Conservation (phyloP, 2,797 vertebrate species). For the Psittacula echo region DNA sequence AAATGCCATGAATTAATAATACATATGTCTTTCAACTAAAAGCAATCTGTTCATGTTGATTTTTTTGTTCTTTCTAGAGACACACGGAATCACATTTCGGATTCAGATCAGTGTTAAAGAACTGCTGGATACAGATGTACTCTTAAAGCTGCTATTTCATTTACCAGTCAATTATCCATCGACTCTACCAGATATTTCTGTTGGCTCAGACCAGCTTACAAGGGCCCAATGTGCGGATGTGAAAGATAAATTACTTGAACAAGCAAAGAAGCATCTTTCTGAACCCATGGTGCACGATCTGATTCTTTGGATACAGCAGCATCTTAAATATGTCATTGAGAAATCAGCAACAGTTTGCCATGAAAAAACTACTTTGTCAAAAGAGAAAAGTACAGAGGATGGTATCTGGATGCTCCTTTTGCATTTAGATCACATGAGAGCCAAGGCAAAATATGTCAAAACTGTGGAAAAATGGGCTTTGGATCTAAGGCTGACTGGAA, state of each 20-base stretch:
- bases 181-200: constrained; percentile 81
- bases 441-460: constrained; percentile 80
- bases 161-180: constrained; percentile 84
- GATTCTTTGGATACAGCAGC: constrained; percentile 83
- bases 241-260: constrained; percentile 77
- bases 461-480: constrained; percentile 84
- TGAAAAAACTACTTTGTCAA: constrained; percentile 43
- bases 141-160: constrained; percentile 83
- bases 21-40: neutral
- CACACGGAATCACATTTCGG: constrained; percentile 73
- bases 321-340: constrained; percentile 72
- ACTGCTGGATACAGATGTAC: constrained; percentile 55
- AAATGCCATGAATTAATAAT: constrained; percentile 9
- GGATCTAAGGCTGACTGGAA: constrained; percentile 82
- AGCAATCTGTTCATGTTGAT: constrained; percentile 44
- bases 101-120: constrained; percentile 76
- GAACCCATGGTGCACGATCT: constrained; percentile 85
- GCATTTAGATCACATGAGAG: constrained; percentile 88
- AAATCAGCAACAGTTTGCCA: constrained; percentile 21
- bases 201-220: constrained; percentile 83
- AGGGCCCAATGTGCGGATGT: constrained; percentile 79
- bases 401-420: constrained; percentile 80
- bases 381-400: constrained; percentile 33
- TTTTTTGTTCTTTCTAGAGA: constrained; percentile 77
- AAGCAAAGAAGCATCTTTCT: constrained; percentile 75